Percentiles rank a stretch among this genome's conserved stretches.
phyloP scores from a whole-genome alignment of 2,113 vertebrate genomes.

The Dolichallabes microphthalmus region DNA sequence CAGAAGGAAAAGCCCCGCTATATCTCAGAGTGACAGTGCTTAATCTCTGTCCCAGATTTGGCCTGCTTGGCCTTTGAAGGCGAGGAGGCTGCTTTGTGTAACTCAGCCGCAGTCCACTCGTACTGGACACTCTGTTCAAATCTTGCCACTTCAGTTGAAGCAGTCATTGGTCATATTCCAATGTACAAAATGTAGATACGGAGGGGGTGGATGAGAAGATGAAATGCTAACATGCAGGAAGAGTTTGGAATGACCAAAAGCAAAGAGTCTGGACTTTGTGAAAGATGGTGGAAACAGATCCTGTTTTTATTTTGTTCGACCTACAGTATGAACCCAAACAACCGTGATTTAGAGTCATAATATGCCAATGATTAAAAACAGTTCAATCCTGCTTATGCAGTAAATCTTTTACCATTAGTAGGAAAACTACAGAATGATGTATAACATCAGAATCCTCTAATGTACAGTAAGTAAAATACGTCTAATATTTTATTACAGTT shows the following conservation, averaged over 20 bases:
- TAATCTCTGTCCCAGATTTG: slow-evolving; percentile 56
- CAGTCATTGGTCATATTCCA: slow-evolving; percentile 25
- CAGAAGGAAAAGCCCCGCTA: slow-evolving; percentile 55
- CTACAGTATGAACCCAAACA: neutral
- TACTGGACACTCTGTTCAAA: slow-evolving; percentile 56
- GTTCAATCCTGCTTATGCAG: neutral
- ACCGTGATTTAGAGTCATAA: neutral
- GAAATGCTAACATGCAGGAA: slow-evolving; percentile 2
- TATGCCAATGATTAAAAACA: neutral
- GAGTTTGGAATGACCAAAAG: slow-evolving; percentile 20
- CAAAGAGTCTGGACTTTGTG: slow-evolving; percentile 21
- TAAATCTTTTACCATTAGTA: neutral
- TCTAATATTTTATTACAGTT: neutral
- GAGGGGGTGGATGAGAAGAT: neutral
- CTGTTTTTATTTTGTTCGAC: neutral
- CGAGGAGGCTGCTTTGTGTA: slow-evolving; percentile 68
- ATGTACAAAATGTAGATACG: neutral
- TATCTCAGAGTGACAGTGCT: slow-evolving; percentile 57
- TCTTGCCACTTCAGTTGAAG: slow-evolving; percentile 46
- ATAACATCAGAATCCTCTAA: neutral
- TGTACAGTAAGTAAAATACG: neutral
- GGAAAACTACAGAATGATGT: neutral
- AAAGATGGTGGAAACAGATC: neutral
- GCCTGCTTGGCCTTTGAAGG: slow-evolving; percentile 67
- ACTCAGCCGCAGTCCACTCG: slow-evolving; percentile 60